These are phyloP conservation scores for Colossoma macropomum DNA, from an alignment of 2,113 vertebrate genomes.

Conservation along the genomic window DNA sequence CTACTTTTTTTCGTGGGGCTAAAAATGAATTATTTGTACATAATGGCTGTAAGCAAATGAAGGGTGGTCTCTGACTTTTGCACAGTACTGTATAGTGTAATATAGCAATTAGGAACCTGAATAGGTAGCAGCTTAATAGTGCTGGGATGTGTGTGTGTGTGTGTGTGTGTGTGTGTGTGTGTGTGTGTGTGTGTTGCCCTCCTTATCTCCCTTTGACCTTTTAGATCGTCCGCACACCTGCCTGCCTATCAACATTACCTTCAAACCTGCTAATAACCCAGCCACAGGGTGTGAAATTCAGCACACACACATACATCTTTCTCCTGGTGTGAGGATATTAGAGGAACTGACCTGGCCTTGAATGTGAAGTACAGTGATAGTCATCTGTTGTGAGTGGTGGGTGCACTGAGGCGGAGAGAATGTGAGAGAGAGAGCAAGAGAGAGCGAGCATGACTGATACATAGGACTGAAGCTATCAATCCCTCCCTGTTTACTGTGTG, in stretches of 20 bases:
- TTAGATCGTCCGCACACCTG: constrained; percentile 48
- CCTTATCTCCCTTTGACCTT: constrained; percentile 49
- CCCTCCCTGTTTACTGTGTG: constrained; percentile 22
- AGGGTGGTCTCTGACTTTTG: too few species aligned
- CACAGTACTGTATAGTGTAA: too few species aligned
- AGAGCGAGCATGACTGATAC: not conserved
- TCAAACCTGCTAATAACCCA: constrained; percentile 56
- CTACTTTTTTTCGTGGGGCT: too few species aligned
- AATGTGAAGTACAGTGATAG: constrained; percentile 65
- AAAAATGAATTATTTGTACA: too few species aligned
- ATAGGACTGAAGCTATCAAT: constrained; percentile 47
- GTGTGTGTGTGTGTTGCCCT: constrained; percentile 22
- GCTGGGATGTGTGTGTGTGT: not conserved
- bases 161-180: not conserved
- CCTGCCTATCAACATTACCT: constrained; percentile 63
- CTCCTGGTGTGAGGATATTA: constrained; percentile 45
- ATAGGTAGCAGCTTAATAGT: constrained; percentile 33
- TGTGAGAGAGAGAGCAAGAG: not conserved
- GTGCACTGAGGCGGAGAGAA: constrained; percentile 57
- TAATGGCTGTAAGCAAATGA: too few species aligned
- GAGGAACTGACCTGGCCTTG: constrained; percentile 65
- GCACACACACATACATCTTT: constrained; percentile 21
- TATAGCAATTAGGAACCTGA: not conserved
- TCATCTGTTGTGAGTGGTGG: constrained; percentile 54
- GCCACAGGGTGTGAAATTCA: constrained; percentile 62